A percentile compares a stretch with the other conserved stretches of the same genome.
phyloP scores from a whole-genome alignment of 1,140 invertebrate genomes.

The Oedothorax gibbosus region DNA sequence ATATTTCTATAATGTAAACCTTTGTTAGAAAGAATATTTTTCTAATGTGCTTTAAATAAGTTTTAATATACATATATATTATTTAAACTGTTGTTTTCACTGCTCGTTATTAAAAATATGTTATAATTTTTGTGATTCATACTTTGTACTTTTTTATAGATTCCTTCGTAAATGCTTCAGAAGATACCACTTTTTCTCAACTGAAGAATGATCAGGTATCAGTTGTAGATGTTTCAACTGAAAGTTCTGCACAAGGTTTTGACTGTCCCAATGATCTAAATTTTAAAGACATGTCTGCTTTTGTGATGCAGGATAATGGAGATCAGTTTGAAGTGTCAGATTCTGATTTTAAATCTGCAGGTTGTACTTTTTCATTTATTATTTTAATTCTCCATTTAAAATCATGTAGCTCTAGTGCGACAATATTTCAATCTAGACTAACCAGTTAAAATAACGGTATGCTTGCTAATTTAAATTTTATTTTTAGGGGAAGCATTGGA shows the following conservation, averaged over 20 bases:
- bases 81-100: too few relatives aligned
- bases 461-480: not conserved
- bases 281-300: slow-evolving; percentile 4
- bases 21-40: too few relatives aligned
- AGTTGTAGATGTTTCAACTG: not conserved
- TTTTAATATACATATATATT: too few relatives aligned
- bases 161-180: too few relatives aligned
- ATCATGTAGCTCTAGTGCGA: not conserved
- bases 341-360: slow-evolving; percentile 22
- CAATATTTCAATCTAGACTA: not conserved
- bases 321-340: slow-evolving; percentile 22
- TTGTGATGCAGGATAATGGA: not conserved
- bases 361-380: not conserved
- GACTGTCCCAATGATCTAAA: slow-evolving; percentile 7
- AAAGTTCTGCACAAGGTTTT: not conserved
- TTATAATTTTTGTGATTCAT: too few relatives aligned
- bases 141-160: too few relatives aligned
- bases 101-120: too few relatives aligned
- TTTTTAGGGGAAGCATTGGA: slow-evolving; percentile 28
- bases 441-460: not conserved
- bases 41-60: too few relatives aligned
- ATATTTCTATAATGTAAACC: too few relatives aligned
- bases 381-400: not conserved
- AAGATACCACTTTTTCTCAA: too few relatives aligned
- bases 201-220: too few relatives aligned